phyloP scores from a whole-genome alignment of 2,113 vertebrate species.

The Takifugu bimaculatus region DNA sequence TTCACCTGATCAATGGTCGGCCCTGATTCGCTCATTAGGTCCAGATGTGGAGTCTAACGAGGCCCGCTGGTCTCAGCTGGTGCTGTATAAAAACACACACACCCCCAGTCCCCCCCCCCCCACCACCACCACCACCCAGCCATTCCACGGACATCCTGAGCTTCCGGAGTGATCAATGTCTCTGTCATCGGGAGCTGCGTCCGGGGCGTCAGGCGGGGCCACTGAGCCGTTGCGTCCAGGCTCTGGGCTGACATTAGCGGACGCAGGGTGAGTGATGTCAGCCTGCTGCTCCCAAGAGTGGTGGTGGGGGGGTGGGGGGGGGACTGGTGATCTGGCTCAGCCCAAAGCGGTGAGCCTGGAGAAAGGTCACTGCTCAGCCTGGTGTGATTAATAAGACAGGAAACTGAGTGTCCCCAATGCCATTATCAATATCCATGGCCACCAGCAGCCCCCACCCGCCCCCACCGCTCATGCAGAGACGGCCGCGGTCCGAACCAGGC shows the following conservation, averaged over 20 bases:
- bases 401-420: conserved; percentile 71
- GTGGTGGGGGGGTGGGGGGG: not conserved
- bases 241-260: conserved; percentile 76
- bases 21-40: conserved; percentile 65
- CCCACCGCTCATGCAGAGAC: conserved; percentile 52
- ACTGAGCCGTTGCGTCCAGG: conserved; percentile 60
- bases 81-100: conserved; percentile 46
- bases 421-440: conserved; percentile 74
- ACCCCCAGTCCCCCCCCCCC: conserved; percentile 8
- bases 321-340: conserved; percentile 61
- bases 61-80: conserved; percentile 55
- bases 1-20: conserved; percentile 61
- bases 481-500: conserved; percentile 6
- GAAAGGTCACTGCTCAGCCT: conserved; percentile 81
- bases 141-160: conserved; percentile 46
- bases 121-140: conserved; percentile 10
- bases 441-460: conserved; percentile 43
- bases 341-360: conserved; percentile 62
- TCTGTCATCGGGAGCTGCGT: conserved; percentile 62
- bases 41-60: conserved; percentile 67
- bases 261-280: conserved; percentile 78
- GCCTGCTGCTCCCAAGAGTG: conserved; percentile 51
- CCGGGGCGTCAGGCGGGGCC: conserved; percentile 48
- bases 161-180: conserved; percentile 83
- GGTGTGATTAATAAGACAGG: conserved; percentile 86